These are phyloP conservation scores for Empidonax alnorum DNA, from an alignment of 2,113 vertebrate species.

Conservation along the genomic window DNA sequence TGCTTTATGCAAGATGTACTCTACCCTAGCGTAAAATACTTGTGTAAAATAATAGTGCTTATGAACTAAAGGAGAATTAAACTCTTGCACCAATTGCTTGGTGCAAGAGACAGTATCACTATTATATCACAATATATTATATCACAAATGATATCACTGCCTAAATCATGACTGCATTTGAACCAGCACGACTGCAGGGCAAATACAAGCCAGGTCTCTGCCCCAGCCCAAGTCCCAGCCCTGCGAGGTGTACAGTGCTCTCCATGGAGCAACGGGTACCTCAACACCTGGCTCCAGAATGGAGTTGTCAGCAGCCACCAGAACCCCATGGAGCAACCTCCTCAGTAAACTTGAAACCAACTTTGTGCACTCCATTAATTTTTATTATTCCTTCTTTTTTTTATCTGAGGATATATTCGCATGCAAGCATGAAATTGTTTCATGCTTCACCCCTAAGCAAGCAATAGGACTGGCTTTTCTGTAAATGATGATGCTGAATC, in stretches of 20 bases:
- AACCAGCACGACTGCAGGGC: not conserved
- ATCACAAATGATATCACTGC: not conserved
- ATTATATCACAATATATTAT: not conserved
- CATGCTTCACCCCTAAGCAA: not conserved
- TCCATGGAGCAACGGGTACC: rapidly evolving
- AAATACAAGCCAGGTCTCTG: not conserved
- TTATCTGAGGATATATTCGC: not conserved
- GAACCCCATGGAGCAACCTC: not conserved
- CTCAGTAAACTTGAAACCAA: not conserved
- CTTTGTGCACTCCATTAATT: not conserved
- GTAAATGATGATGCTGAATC: not conserved
- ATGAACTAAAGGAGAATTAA: not conserved
- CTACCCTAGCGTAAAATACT: not conserved
- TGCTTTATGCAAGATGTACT: not conserved
- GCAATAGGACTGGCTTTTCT: not conserved
- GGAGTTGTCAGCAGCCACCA: not conserved
- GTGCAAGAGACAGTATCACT: not conserved
- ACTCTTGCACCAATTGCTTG: not conserved
- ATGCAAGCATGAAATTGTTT: not conserved
- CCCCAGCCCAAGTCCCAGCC: not conserved
- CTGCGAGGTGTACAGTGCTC: rapidly evolving
- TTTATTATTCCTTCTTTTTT: not conserved
- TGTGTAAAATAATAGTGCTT: too few species aligned
- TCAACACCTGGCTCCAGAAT: not conserved
- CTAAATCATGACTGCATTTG: not conserved